Percentiles rank a stretch among this genome's conserved stretches.
Conservation (phyloP, 2,113 vertebrate species). For the Marcusenius ussheri region DNA sequence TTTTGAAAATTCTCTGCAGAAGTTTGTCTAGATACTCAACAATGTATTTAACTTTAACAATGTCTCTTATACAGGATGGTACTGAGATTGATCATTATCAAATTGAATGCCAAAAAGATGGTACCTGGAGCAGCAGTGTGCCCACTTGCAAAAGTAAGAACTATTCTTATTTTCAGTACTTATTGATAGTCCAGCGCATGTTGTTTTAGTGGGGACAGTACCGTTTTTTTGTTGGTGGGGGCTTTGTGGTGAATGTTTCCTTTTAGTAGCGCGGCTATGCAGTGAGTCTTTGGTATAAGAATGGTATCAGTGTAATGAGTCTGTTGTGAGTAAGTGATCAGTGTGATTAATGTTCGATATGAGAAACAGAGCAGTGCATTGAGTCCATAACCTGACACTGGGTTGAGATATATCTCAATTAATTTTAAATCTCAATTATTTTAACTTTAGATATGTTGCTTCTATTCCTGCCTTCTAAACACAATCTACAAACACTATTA, state of each 20-base stretch:
- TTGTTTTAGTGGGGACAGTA: not conserved
- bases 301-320: not conserved
- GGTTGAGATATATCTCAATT: not conserved
- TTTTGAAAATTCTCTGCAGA: not conserved
- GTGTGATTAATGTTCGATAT: not conserved
- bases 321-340: not conserved
- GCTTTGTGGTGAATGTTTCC: not conserved
- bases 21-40: not conserved
- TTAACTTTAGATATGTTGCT: slow-evolving; percentile 1
- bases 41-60: not conserved
- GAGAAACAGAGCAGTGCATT: not conserved
- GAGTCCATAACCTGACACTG: not conserved
- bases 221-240: not conserved
- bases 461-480: slow-evolving; percentile 32
- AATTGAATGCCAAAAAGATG: slow-evolving; percentile 73
- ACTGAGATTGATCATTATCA: slow-evolving; percentile 69
- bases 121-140: slow-evolving; percentile 73
- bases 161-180: not conserved
- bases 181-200: not conserved
- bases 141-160: slow-evolving; percentile 82
- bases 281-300: not conserved
- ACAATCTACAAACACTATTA: slow-evolving; percentile 30
- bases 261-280: not conserved
- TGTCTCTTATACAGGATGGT: slow-evolving; percentile 58
- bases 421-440: not conserved